Evolutionary conservation across 2,888 invertebrate genomes (phyloP), one percentile per base, ranked within the genome.

Genomic region (Gryllus longicercus): DNA sequence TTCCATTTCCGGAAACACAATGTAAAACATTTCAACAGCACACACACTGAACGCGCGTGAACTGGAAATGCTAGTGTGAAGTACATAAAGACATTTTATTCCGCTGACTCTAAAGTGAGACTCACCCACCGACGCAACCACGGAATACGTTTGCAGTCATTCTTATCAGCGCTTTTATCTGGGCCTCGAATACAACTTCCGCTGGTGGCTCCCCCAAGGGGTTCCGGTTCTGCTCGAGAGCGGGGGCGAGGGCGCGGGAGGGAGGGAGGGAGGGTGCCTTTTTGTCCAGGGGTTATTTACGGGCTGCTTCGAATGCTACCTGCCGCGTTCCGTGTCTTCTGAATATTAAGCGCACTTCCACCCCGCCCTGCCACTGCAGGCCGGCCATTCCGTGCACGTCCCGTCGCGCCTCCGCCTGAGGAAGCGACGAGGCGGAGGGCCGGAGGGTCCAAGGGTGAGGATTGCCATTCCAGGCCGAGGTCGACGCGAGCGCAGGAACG

Each of bases 261-360:
- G 63, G n/a, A n/a, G n/a, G n/a, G n/a, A n/a, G n/a, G 14, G 63
- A 63, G 63, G 63, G 63, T 63, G 14, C 38, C 63, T 63, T 63
- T 63, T 63, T 63, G 63, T 63, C 63, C 63, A 63, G 16, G 63
- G 63, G 63, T 63, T 63, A 63, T 63, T 63, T 63, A 63, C 63
- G 63, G 14, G 14, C 63, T 63, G 16, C 63, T 14, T 63, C 63
- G 63, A 63, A 63, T 63, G n/a, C 63, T 63, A 63, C 63, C 38
- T 18, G n/a, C 63, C 63, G n/a, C 63, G 16, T 63, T 63, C 63
- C 63, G 63, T 63, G 63, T 63, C 63, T n/a, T 63, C 16, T 63
- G 63, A 63, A 63, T 63, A 63, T 63, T 63, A 63, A 63, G 63
- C 63, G 63, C 16, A 14, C n/a, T 63, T n/a, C 16, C 63, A 63